Percentiles rank a stretch among this genome's conserved stretches.
These are phyloP conservation scores for Centroberyx gerrardi DNA, from an alignment of 2,797 vertebrate species.

Conservation along the genomic window DNA sequence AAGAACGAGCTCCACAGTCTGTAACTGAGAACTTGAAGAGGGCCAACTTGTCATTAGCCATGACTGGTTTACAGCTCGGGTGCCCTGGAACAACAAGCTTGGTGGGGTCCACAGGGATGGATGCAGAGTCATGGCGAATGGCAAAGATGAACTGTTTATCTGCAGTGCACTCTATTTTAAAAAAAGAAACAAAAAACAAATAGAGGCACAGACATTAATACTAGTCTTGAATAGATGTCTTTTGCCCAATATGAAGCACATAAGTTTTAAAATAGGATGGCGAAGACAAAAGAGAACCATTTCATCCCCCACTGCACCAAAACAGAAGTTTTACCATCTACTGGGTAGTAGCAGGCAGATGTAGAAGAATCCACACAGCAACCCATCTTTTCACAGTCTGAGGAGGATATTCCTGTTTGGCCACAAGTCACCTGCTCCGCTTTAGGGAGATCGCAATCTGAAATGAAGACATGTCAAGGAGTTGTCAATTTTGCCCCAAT, in stretches of 20 bases:
- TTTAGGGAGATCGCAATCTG: constrained; percentile 67
- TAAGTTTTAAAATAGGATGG: not conserved
- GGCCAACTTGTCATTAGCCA: constrained; percentile 64
- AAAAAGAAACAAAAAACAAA: not conserved
- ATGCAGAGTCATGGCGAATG: constrained; percentile 56
- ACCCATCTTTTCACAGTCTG: constrained; percentile 59
- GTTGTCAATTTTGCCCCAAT: no score
- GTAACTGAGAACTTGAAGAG: constrained; percentile 80
- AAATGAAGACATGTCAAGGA: not conserved
- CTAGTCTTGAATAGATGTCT: not conserved
- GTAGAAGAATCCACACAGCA: constrained; percentile 66
- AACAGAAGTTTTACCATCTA: constrained; percentile 73
- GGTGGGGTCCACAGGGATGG: constrained; percentile 59
- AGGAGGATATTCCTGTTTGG: not conserved
- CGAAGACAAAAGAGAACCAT: not conserved
- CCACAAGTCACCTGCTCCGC: constrained; percentile 70
- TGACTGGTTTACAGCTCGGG: constrained; percentile 69
- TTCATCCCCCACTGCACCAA: no score
- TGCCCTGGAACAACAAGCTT: constrained; percentile 62
- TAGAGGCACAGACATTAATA: not conserved
- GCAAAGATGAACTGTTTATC: constrained; percentile 80
- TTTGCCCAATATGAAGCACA: not conserved
- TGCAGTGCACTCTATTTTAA: constrained; percentile 75
- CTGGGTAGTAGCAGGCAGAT: constrained; percentile 75
- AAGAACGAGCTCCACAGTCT: constrained; percentile 76